phyloP scores from a whole-genome alignment of 2,888 invertebrate genomes.

The Parascotia fuliginaria region DNA sequence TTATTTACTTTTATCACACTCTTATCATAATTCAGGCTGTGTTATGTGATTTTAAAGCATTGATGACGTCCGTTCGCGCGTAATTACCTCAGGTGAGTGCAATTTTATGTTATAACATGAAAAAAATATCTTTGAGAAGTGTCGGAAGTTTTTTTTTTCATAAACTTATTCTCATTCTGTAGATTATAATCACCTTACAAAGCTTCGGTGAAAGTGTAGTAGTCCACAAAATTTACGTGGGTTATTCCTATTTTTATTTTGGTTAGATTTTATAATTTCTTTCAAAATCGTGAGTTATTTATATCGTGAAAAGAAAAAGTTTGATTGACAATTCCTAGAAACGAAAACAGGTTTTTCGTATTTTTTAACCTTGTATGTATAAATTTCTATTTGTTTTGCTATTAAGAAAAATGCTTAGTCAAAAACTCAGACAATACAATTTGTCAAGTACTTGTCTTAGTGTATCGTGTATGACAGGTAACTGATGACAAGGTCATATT shows the following conservation, averaged over 20 bases:
- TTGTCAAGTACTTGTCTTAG: too few species aligned
- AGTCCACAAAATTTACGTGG: conserved; percentile 37
- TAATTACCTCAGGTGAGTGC: conserved; percentile 62
- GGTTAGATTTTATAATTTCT: conserved; percentile 38
- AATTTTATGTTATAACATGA: conserved; percentile 42
- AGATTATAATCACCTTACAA: conserved; percentile 48
- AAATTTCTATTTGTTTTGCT: neutral
- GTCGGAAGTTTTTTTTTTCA: conserved; percentile 22
- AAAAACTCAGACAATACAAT: too few species aligned
- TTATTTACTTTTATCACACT: conserved; percentile 63
- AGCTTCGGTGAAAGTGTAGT: conserved; percentile 53
- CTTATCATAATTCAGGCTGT: conserved; percentile 63
- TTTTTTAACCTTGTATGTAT: neutral
- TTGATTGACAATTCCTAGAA: conserved; percentile 25
- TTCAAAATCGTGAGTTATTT: conserved; percentile 25
- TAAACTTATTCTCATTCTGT: conserved; percentile 25
- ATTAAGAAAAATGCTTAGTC: neutral
- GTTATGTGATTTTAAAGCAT: conserved; percentile 59
- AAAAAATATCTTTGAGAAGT: conserved; percentile 22
- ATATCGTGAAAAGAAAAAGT: conserved; percentile 19
- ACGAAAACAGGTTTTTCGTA: conserved; percentile 37
- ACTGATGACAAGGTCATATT: neutral
- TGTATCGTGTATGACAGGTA: neutral
- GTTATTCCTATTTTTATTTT: conserved; percentile 50
- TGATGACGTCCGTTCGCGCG: conserved; percentile 55